A percentile compares a stretch with the other conserved stretches of the same genome.
Evolutionary conservation across 2,797 vertebrate species (phyloP).

Genomic region (Acropternis orthonyx): DNA sequence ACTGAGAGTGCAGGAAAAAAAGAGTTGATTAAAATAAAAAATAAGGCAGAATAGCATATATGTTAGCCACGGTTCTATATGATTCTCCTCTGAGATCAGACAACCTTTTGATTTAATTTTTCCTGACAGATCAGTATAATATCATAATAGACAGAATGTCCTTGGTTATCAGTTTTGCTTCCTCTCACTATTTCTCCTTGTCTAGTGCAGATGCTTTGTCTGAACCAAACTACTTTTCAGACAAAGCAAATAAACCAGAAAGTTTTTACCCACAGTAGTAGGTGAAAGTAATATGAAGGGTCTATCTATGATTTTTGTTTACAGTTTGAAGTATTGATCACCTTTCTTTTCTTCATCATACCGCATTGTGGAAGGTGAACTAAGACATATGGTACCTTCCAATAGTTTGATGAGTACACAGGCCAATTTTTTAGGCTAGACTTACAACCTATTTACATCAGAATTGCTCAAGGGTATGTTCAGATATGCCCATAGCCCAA

Average conservation of each 20-base stretch:
- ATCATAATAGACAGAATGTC: slow-evolving; percentile 17
- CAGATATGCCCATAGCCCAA: neutral
- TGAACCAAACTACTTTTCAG: neutral
- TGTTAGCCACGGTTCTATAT: neutral
- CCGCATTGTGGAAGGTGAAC: neutral
- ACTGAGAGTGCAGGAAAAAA: neutral
- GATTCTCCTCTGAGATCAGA: slow-evolving; percentile 19
- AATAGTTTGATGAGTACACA: neutral
- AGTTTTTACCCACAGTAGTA: neutral
- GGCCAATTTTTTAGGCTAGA: neutral
- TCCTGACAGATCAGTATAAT: slow-evolving; percentile 26
- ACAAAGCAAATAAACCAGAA: neutral
- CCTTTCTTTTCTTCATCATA: neutral
- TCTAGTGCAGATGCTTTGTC: neutral
- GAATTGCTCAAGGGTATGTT: neutral
- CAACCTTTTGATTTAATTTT: slow-evolving; percentile 62
- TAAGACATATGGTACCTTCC: neutral
- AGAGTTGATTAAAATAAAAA: slow-evolving; percentile 7
- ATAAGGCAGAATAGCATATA: neutral
- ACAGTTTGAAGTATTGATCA: neutral
- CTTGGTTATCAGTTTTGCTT: slow-evolving; percentile 31
- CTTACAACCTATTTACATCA: neutral
- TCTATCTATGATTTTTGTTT: neutral
- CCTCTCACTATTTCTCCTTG: neutral
- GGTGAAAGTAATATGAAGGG: neutral